Base-by-base conservation (phyloP, 2,888 invertebrate genomes). In the Catocala nupta region DNA sequence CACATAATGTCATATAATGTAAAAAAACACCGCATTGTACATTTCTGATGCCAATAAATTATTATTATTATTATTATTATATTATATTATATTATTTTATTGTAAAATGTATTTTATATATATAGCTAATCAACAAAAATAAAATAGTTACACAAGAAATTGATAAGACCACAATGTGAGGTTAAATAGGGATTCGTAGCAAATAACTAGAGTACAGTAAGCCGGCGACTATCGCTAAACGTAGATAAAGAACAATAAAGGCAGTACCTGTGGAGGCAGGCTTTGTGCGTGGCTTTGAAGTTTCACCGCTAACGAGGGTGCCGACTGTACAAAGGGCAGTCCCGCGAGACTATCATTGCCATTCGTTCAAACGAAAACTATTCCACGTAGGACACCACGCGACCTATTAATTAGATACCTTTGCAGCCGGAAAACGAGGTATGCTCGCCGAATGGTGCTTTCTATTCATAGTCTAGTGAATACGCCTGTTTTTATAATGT, bases 271-370 rank as follows among this genome's bases (percentile, higher is more conserved):
- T 59, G 61, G 65, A 44, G 55, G 59, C 57, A 39, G 70, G 62
- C 71, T 76, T 80, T 80, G 78, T 80, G 70, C 76, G 75, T 73
- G 69, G 73, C 83, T 87, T 85, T 85, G 83, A 84, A 86, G 84
- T 81, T 78, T 72, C 73, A 73, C 73, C 75, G 72, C 80, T 88
- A 89, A 88, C 86, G 83, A 86, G 86, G 77, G 80, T 77, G 65
- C 71, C 55, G 64, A 73, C 67, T 71, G 68, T 73, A 83, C 83
- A 87, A 86, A 85, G 83, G 80, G 70, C 73, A 68, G 75, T 70
- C 75, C 72, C 71, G 73, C 72, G 75, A 78, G 78, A 75, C 77
- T 76, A 80, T 78, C 68, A 79, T 77, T 75, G 74, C 73, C 75
- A 77, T 81, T 81, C 74, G 71, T 74, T 77, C 73, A 74, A 80